Conservation (phyloP, 92 coral and sea anemone species). For the Scolanthus callimorphus region DNA sequence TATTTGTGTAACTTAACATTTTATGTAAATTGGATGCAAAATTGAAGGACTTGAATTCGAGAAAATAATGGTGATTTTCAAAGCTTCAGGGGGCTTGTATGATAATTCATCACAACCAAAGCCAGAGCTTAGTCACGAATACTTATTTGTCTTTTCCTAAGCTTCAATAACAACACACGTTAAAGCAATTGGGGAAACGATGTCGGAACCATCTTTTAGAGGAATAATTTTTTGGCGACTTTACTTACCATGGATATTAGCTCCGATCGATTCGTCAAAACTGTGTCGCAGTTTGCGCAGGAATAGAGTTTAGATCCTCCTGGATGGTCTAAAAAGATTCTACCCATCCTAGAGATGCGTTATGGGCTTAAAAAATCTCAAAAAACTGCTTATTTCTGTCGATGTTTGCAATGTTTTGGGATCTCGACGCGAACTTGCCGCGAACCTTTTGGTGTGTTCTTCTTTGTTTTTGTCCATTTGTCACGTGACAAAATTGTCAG, state of each 20-base stretch:
- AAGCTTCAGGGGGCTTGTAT: not conserved
- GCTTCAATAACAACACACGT: no score
- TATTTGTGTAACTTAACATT: no score
- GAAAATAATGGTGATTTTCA: no score
- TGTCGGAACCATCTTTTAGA: not conserved
- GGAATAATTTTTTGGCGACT: no score
- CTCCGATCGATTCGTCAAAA: constrained; percentile 96
- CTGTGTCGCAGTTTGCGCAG: constrained; percentile 98
- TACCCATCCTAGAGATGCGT: constrained; percentile 95
- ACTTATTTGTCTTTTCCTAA: no score
- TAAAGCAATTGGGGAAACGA: no score
- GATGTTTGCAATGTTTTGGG: no score
- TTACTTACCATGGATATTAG: constrained; percentile 96
- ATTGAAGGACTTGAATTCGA: not conserved
- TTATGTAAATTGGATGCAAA: not conserved
- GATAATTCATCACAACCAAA: no score
- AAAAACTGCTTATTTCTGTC: no score
- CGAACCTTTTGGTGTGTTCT: constrained; percentile 12
- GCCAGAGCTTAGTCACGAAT: no score
- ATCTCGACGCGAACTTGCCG: not conserved
- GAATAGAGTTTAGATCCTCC: constrained; percentile 96
- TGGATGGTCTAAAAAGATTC: constrained; percentile 94
- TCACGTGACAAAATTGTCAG: constrained; percentile 67
- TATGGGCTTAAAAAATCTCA: no score
- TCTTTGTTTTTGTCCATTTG: constrained; percentile 64